A percentile compares a stretch with the other conserved stretches of the same genome.
These are phyloP conservation scores for Leucophenga varia DNA, from an alignment of 1,140 invertebrate species.

Conservation along the genomic window DNA sequence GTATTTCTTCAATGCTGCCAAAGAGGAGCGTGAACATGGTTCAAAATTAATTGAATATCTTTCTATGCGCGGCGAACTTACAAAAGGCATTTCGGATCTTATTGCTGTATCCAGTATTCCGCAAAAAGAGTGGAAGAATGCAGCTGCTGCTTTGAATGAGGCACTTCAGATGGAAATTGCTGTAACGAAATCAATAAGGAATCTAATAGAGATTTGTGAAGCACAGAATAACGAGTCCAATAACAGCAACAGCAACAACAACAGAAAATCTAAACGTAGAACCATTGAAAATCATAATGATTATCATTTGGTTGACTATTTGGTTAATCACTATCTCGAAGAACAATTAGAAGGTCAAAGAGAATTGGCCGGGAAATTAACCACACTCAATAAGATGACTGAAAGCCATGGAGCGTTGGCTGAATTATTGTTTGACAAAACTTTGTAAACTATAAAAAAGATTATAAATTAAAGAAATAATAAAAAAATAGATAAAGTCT, in stretches of 20 bases:
- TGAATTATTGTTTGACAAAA: constrained; percentile 82
- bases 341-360: constrained; percentile 83
- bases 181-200: constrained; percentile 71
- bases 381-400: constrained; percentile 75
- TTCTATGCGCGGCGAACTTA: constrained; percentile 77
- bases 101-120: constrained; percentile 57
- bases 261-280: too few species aligned
- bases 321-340: constrained; percentile 79
- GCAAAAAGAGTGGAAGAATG: constrained; percentile 59
- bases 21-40: constrained; percentile 84
- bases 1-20: constrained; percentile 77
- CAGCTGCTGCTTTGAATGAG: constrained; percentile 67
- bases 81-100: constrained; percentile 64
- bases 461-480: too few species aligned
- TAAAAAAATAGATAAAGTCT: too few species aligned
- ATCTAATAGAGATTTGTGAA: constrained; percentile 68
- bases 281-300: too few species aligned
- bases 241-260: too few species aligned
- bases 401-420: constrained; percentile 67
- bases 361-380: constrained; percentile 74
- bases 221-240: too few species aligned
- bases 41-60: constrained; percentile 85
- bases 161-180: constrained; percentile 71
- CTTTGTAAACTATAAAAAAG: too few species aligned
- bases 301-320: constrained; percentile 81